Percentiles rank a stretch among this genome's conserved stretches.
Conservation (phyloP, 2,797 vertebrate species). For the Rachycentron canadum region DNA sequence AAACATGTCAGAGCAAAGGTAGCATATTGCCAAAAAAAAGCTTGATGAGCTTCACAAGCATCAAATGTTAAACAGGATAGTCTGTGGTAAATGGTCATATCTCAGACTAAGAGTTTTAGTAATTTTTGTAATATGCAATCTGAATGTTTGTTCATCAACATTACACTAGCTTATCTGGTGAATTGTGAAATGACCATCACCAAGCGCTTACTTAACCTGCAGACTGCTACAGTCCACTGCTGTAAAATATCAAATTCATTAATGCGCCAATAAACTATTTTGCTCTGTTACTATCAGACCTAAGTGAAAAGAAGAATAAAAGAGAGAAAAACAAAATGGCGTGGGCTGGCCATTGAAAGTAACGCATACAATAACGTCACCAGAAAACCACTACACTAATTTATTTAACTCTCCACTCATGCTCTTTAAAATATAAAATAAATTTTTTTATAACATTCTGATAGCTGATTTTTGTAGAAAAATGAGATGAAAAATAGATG, state of each 20-base stretch:
- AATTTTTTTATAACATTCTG: neutral
- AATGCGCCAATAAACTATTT: neutral
- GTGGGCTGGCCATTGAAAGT: neutral
- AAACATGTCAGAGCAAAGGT: slow-evolving; percentile 46
- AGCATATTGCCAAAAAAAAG: slow-evolving; percentile 56
- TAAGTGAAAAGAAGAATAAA: neutral
- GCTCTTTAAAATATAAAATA: neutral
- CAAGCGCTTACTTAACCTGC: neutral
- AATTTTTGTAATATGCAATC: slow-evolving; percentile 6
- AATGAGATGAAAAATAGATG: neutral
- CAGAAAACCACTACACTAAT: neutral
- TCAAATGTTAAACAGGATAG: slow-evolving; percentile 24
- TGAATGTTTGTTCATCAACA: slow-evolving; percentile 22
- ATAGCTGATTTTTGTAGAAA: neutral
- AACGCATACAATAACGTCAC: neutral
- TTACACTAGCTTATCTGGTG: neutral
- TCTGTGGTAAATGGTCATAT: slow-evolving; percentile 17
- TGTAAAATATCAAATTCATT: neutral
- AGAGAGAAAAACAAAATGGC: neutral
- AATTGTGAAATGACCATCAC: neutral
- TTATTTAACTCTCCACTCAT: neutral
- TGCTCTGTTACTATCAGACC: neutral
- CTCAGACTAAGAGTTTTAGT: slow-evolving; percentile 27
- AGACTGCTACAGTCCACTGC: neutral
- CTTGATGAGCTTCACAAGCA: slow-evolving; percentile 46